Conservation (phyloP, 2,113 vertebrate species). For the Corythaixoides concolor region DNA sequence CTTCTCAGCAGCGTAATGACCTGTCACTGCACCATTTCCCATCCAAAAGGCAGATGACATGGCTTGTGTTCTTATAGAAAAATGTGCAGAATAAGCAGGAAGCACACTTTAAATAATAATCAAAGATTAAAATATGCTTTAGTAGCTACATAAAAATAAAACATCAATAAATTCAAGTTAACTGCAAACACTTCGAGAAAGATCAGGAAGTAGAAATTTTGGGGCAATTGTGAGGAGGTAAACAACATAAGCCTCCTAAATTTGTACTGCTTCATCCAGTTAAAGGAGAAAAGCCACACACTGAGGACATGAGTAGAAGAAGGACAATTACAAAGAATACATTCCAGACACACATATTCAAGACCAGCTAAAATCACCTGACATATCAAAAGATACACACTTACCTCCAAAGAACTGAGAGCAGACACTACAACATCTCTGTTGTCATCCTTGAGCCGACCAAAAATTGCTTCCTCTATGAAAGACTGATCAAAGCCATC, state of each 20-base stretch:
- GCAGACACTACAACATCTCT: slow-evolving; percentile 82
- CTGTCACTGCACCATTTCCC: not conserved
- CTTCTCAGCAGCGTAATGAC: not conserved
- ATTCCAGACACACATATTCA: not conserved
- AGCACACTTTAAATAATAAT: not conserved
- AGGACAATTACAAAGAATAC: not conserved
- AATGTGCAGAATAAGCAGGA: not conserved
- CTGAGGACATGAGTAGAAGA: not conserved
- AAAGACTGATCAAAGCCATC: slow-evolving; percentile 85
- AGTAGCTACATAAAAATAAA: not conserved
- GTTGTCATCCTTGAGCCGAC: slow-evolving; percentile 85
- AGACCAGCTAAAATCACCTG: not conserved
- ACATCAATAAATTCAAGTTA: not conserved
- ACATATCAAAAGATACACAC: not conserved
- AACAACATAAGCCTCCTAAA: not conserved
- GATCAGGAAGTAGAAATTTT: not conserved
- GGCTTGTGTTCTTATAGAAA: not conserved
- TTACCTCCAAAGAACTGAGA: slow-evolving; percentile 83
- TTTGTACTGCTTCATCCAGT: not conserved
- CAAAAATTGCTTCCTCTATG: slow-evolving; percentile 83
- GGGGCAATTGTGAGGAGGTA: not conserved
- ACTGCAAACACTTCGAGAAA: not conserved
- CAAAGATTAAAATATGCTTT: not conserved
- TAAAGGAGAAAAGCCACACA: not conserved
- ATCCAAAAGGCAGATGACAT: not conserved